Base-by-base conservation (phyloP, 2,888 invertebrate species). In the Diabrotica balteata region DNA sequence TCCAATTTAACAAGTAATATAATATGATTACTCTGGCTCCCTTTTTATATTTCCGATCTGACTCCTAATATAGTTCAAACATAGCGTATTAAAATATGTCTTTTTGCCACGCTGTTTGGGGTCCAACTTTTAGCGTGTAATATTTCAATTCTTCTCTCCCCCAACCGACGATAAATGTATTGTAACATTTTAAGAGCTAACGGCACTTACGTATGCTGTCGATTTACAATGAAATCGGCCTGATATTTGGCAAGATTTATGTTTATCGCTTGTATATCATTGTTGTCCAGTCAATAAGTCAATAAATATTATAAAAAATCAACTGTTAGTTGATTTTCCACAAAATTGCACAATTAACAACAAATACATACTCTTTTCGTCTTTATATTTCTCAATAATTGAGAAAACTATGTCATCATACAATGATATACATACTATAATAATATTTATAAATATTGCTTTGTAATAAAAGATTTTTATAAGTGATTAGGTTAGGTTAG, bases 141-240 rank as follows among this genome's bases (percentile, higher is more conserved):
- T 72, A 72, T 69, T 70, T 73, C 70, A 73, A 68, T 69, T 71
- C 64, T 55, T 52, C 59, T 66, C 53, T 51, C 66, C 65, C 72
- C 70, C 69, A 66, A 55, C 32, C 55, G 43, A 63, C 64, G 71
- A 70, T 71, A 70, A 75, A 75, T 73, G 75, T 70, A 61, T 69
- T 65, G 73, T 72, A 72, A 72, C 72, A 68, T 70, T 72, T 70
- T 72, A 72, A 72, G 66, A 70, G 71, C 67, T 72, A 72, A 73
- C 69, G 67, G 75, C 72, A 75, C 75, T 75, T 72, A 73, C 73
- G 71, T 73, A 75, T 72, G 75, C 68, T 71, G 69, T 66, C 61
- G 57, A 65, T 42, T 57, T 65, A 65, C 62, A 65, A 65, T 68
- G 64, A 65, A 68, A 49, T 53, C 45, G 65, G 53, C 44, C 47